Base-by-base conservation (phyloP, 2,888 invertebrate genomes). In the Anorthoa munda region DNA sequence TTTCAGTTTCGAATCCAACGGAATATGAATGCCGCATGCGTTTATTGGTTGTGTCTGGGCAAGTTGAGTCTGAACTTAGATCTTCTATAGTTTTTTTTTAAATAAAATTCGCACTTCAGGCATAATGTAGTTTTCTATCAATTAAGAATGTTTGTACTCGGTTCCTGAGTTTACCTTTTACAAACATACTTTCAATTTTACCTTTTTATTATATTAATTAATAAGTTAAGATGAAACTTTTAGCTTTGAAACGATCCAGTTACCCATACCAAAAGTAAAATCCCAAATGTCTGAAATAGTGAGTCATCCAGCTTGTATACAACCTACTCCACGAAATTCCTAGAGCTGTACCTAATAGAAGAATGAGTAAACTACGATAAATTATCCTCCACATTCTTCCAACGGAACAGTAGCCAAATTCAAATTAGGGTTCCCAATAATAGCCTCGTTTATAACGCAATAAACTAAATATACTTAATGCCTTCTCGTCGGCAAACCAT, bases 381-480 rank as follows among this genome's bases (percentile, higher is more conserved):
- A 81, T 84, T 76, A 82, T 63, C 58, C 17, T 58, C 66, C 23
- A 75, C 71, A 75, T 79, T 75, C 75, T 60, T 45, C 39, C 21
- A 61, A 64, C 55, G 55, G 59, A 80, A 82, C 84, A 77, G 86
- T 73, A 86, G 87, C 86, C 87, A 89, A 89, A 91, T 83, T 89
- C 87, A 90, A 94, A 94, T 94, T 94, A 93, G 90, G 72, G 87
- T 89, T 88, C 82, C 88, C 88, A 91, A 92, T 94, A 94, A 92
- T 92, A 93, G 90, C 87, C 86, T 89, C 95, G 92, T 95, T 95
- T 95, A 95, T 93, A 93, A 90, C 92, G 92, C 95, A 92, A 95
- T 95, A 95, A 95, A 95, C 95, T 95, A 94, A 95, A 95, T 94
- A 95, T 95, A 94, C 91, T 81, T 91, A 89, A 92, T 94, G 91